These are phyloP conservation scores for Psettodes erumei DNA, from an alignment of 2,113 vertebrate genomes.

Conservation along the genomic window DNA sequence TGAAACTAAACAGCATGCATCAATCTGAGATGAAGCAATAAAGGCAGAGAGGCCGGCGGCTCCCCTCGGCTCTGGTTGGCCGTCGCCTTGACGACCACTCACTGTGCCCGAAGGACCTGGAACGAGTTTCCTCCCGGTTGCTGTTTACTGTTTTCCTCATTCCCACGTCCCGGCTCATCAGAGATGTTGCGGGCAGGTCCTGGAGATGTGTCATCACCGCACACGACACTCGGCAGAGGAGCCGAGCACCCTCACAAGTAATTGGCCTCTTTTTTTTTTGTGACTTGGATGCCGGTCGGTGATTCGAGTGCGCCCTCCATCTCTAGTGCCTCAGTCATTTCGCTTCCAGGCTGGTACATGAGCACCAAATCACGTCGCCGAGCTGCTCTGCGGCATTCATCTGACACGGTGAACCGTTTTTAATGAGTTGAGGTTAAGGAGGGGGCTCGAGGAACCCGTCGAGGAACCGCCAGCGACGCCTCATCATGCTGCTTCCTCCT, in stretches of 20 bases:
- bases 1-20: slow-evolving; percentile 14
- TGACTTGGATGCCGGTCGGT: slow-evolving; percentile 39
- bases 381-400: slow-evolving; percentile 35
- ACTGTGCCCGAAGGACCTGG: slow-evolving; percentile 25
- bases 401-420: slow-evolving; percentile 26
- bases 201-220: slow-evolving; percentile 47
- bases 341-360: slow-evolving; percentile 13
- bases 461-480: neutral
- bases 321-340: slow-evolving; percentile 55
- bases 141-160: slow-evolving; percentile 44
- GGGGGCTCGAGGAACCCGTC: neutral
- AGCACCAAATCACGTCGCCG: slow-evolving; percentile 34
- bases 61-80: slow-evolving; percentile 19
- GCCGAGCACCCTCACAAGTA: slow-evolving; percentile 52
- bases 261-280: slow-evolving; percentile 58
- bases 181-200: slow-evolving; percentile 33
- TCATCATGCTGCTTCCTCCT: neutral
- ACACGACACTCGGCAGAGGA: slow-evolving; percentile 40
- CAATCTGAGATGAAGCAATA: neutral
- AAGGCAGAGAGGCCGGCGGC: neutral
- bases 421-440: slow-evolving; percentile 59
- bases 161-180: slow-evolving; percentile 52
- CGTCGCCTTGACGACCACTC: slow-evolving; percentile 50
- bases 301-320: slow-evolving; percentile 51
- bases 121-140: slow-evolving; percentile 8